Evolutionary conservation across 2,113 vertebrate species (phyloP), one percentile per base, ranked within the genome.

Genomic region (Cinclus mexicanus): DNA sequence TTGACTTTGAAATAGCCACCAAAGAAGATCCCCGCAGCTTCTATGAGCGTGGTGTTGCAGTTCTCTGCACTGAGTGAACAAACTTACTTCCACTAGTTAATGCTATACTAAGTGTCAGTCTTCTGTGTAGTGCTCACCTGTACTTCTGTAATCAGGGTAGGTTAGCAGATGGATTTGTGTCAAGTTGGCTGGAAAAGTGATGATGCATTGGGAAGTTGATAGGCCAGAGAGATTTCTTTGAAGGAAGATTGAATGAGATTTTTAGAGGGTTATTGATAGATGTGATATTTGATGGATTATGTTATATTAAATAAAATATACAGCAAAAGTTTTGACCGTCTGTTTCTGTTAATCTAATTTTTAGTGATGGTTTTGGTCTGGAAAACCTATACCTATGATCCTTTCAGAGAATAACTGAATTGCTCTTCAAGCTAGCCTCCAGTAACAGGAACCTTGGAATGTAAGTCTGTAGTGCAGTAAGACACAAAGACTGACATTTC

Each of bases 21-120:
- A 99, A 99, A 97, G 99, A 99, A 80, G 99, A 99, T 41, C 99
- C 99, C 0, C 99, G 99, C 37, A 99, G 98, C 97, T 99, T 99
- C 98, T 99, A 99, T 1, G 99, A 99, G 90, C 99, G 99, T 2
- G 99, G 99, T 0, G 99, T 99, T 21, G 99, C 99, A 0, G 97
- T 99, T 60, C 97, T 99, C 81, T 99, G 99, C 97, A 99, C 99
- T 0, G 99, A 99, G 97, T 99, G 98, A 98, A 65, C 52, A 63
- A 6, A 41, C 5, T 2, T 22, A 2, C 18, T 89, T 24, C 89
- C 18, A 33, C 37, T 59, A 22, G 19, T 86, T 91, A 69, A 56
- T 25, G 11, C 37, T 65, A 11, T 79, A 86, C 35, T 82, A 68
- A 37, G 14, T 86, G 79, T 92, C 79, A 82, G 75, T 89, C 41